phyloP scores from a whole-genome alignment of 2,888 invertebrate species.

The Leptopilina drosophilae region DNA sequence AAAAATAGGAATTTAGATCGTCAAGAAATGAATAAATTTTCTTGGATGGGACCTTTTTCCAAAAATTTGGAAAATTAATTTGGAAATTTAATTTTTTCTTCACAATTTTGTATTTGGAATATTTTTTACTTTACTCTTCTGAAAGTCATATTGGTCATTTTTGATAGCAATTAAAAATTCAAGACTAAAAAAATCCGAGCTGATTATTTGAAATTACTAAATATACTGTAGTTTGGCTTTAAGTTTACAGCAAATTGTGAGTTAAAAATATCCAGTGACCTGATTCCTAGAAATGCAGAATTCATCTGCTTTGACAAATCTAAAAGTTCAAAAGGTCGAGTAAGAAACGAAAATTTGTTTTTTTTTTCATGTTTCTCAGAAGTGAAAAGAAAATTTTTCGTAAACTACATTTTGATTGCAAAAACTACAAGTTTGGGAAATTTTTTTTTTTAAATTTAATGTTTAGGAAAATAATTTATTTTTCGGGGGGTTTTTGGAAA shows the following conservation, averaged over 20 bases:
- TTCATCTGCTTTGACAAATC: conserved; percentile 61
- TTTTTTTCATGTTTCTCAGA: neutral
- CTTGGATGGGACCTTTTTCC: too few species aligned
- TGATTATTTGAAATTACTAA: conserved; percentile 4
- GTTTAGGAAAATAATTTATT: too few species aligned
- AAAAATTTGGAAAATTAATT: too few species aligned
- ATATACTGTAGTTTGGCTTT: neutral
- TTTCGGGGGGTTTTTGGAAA: neutral
- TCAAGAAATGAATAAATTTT: too few species aligned
- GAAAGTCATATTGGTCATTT: neutral
- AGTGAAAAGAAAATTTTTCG: neutral
- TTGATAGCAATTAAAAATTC: too few species aligned
- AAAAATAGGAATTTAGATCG: conserved; percentile 35
- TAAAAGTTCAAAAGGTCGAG: neutral
- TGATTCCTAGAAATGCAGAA: conserved; percentile 56
- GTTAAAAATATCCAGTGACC: conserved; percentile 67
- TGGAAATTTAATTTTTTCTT: neutral
- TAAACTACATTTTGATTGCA: neutral
- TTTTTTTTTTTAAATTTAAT: too few species aligned
- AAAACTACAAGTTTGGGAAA: too few species aligned
- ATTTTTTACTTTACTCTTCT: neutral
- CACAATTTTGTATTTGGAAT: neutral
- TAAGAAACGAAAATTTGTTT: neutral
- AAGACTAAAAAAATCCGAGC: neutral
- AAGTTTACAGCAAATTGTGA: conserved; percentile 32